Conservation (phyloP, 2,888 invertebrate genomes). For the Drosophila tripunctata region DNA sequence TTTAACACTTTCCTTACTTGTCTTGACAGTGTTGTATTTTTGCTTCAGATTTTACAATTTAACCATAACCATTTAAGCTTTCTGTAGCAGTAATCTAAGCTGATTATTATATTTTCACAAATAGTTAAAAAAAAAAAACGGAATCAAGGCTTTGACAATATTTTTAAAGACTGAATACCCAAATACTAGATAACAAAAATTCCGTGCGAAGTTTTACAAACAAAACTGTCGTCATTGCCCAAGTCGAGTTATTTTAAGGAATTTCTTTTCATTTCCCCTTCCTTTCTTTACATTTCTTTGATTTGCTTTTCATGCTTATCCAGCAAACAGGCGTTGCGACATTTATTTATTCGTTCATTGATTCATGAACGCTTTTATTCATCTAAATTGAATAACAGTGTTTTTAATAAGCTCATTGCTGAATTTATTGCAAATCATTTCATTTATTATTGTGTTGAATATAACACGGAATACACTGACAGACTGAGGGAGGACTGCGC, state of each 20-base stretch:
- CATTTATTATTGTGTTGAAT: slow-evolving; percentile 1
- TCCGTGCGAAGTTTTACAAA: background rate
- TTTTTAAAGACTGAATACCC: slow-evolving; percentile 4
- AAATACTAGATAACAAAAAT: background rate
- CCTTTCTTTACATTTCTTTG: background rate
- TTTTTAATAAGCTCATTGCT: slow-evolving; percentile 22
- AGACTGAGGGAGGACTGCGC: background rate
- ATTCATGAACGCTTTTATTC: slow-evolving; percentile 34
- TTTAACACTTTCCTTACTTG: too few species aligned
- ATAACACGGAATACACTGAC: background rate
- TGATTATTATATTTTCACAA: too few species aligned
- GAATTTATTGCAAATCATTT: slow-evolving; percentile 12
- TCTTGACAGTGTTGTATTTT: too few species aligned
- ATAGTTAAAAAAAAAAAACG: too few species aligned
- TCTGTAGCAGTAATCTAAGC: too few species aligned
- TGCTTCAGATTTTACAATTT: too few species aligned
- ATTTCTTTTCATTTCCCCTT: background rate
- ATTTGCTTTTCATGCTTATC: background rate
- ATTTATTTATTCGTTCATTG: slow-evolving; percentile 26
- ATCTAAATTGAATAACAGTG: slow-evolving; percentile 27
- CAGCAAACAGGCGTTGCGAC: background rate
- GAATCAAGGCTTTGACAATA: background rate
- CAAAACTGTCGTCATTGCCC: slow-evolving; percentile 10
- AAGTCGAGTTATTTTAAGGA: slow-evolving; percentile 1
- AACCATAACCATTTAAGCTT: too few species aligned